Evolutionary conservation across 1,140 invertebrate species (phyloP).

Genomic region (Heliothis virescens): DNA sequence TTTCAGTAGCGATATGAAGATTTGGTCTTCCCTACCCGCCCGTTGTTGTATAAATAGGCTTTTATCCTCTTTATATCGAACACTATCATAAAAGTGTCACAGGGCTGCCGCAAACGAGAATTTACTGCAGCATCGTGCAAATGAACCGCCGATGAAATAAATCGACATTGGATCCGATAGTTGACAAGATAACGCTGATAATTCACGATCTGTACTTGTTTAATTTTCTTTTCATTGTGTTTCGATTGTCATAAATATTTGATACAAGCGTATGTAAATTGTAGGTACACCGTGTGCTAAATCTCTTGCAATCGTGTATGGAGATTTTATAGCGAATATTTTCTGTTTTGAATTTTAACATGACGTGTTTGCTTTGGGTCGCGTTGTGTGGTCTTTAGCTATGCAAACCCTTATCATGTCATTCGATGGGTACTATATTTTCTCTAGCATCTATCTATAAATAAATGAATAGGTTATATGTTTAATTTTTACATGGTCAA

Average conservation of each 20-base stretch:
- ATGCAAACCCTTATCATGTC: background rate
- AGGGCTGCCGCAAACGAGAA: slow-evolving; percentile 77
- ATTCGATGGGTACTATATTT: background rate
- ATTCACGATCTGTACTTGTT: slow-evolving; percentile 66
- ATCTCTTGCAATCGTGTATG: slow-evolving; percentile 41
- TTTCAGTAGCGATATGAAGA: slow-evolving; percentile 43
- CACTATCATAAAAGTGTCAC: slow-evolving; percentile 82
- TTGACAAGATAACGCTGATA: slow-evolving; percentile 74
- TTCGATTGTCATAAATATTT: slow-evolving; percentile 53
- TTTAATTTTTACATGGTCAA: too few species aligned
- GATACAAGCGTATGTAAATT: slow-evolving; percentile 33
- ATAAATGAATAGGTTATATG: too few species aligned
- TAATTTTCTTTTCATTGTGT: slow-evolving; percentile 59
- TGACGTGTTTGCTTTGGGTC: slow-evolving; percentile 16
- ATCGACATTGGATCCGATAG: slow-evolving; percentile 67
- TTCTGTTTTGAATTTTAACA: slow-evolving; percentile 29
- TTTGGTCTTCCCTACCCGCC: slow-evolving; percentile 27
- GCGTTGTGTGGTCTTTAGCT: slow-evolving; percentile 27
- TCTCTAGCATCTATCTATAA: too few species aligned
- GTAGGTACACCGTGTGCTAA: slow-evolving; percentile 31
- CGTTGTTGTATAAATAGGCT: slow-evolving; percentile 60
- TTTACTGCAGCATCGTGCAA: slow-evolving; percentile 78
- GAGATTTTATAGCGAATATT: slow-evolving; percentile 38
- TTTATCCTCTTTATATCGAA: slow-evolving; percentile 64
- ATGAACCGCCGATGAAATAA: slow-evolving; percentile 75